These are phyloP conservation scores for Brachionichthys hirsutus DNA, from an alignment of 2,113 vertebrate genomes.

Conservation along the genomic window DNA sequence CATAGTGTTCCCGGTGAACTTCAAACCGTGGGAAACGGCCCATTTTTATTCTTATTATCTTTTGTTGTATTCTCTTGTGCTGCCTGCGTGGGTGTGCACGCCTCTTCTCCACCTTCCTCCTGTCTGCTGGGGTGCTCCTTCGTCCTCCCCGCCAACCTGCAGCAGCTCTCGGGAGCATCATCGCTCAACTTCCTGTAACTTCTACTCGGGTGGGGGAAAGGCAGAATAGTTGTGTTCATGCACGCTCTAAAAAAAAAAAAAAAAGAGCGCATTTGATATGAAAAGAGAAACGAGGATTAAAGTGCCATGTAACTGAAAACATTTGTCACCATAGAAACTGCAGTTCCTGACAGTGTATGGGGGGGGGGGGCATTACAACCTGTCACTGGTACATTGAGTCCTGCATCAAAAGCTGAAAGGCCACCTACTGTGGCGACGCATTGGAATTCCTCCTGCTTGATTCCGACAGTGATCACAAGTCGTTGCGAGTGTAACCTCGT, in stretches of 20 bases:
- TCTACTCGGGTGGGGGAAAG: conserved; percentile 18
- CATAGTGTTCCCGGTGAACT: conserved; percentile 15
- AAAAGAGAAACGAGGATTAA: no score
- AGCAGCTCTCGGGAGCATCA: conserved; percentile 34
- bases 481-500: conserved; percentile 18
- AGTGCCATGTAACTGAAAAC: no score
- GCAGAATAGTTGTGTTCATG: not conserved
- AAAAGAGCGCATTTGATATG: no score
- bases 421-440: not conserved
- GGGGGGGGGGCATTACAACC: not conserved
- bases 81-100: conserved; percentile 35
- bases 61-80: conserved; percentile 23
- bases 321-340: conserved; percentile 19
- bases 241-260: no score
- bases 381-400: not conserved
- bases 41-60: conserved; percentile 12
- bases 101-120: not conserved
- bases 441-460: conserved; percentile 23
- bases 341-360: not conserved
- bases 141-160: conserved; percentile 17
- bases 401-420: not conserved
- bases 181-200: conserved; percentile 31
- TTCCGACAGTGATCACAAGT: conserved; percentile 38
- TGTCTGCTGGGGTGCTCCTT: conserved; percentile 35
- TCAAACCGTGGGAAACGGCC: conserved; percentile 11